Evolutionary conservation across 2,888 invertebrate species (phyloP).

Genomic region (Xylota sylvarum): DNA sequence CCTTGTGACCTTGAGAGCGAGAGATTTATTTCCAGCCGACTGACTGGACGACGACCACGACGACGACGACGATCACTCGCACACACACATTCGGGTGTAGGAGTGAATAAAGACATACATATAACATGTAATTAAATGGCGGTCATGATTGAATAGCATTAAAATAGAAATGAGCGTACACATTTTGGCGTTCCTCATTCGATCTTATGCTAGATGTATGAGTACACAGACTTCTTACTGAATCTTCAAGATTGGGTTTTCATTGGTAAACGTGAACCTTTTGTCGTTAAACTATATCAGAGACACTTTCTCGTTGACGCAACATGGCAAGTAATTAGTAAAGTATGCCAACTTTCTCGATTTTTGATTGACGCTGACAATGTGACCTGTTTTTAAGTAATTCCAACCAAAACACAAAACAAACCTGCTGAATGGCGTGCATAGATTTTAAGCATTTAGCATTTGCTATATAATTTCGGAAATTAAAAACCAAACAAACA

Average conservation of each 20-base stretch:
- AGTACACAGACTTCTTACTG: too few species aligned
- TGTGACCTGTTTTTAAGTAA: constrained; percentile 3
- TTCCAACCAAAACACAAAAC: background rate
- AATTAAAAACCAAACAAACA: background rate
- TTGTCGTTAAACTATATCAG: background rate
- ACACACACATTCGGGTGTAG: constrained; percentile 5
- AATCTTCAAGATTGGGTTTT: too few species aligned
- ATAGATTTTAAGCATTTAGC: background rate
- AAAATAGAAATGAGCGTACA: constrained; percentile 55
- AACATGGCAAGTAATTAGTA: background rate
- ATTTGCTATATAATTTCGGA: background rate
- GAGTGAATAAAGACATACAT: background rate
- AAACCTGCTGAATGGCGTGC: background rate
- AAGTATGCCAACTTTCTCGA: background rate
- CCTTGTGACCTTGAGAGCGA: constrained; percentile 69
- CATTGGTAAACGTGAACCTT: background rate
- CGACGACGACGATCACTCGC: background rate
- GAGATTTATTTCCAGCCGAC: constrained; percentile 56
- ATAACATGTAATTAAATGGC: constrained; percentile 1
- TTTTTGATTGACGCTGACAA: background rate
- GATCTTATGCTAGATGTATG: background rate
- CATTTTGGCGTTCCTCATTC: constrained; percentile 12
- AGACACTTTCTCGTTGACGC: background rate
- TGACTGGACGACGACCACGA: constrained; percentile 15
- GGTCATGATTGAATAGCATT: constrained; percentile 44